Conservation (phyloP, 2,888 invertebrate genomes). For the Catocala fraxini region DNA sequence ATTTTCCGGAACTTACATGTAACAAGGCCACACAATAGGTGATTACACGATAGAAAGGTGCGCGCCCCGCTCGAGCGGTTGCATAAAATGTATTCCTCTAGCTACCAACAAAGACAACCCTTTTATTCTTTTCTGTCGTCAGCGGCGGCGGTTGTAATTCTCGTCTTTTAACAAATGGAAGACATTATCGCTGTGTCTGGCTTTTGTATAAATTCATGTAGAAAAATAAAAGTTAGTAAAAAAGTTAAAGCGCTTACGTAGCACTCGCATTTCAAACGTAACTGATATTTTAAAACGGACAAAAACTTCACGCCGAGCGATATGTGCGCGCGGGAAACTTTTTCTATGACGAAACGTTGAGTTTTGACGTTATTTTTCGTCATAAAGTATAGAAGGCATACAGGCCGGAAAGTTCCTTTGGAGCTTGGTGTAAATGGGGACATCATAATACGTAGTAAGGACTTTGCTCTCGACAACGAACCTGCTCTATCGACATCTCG, state of each 20-base stretch:
- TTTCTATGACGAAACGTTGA: conserved; percentile 54
- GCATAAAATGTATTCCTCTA: conserved; percentile 78
- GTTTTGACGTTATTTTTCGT: conserved; percentile 41
- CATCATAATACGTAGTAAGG: conserved; percentile 49
- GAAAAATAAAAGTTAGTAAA: conserved; percentile 74
- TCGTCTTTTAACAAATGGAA: conserved; percentile 69
- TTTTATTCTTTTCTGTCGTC: conserved; percentile 81
- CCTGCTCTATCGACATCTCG: conserved; percentile 67
- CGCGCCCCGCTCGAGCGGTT: conserved; percentile 63
- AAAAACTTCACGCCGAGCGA: conserved; percentile 63
- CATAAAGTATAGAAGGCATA: conserved; percentile 21
- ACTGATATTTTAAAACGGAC: conserved; percentile 67
- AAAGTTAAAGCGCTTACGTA: conserved; percentile 77
- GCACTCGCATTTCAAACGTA: conserved; percentile 72
- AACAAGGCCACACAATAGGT: conserved; percentile 63
- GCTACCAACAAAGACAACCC: conserved; percentile 77
- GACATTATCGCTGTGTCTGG: conserved; percentile 79
- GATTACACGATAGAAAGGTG: conserved; percentile 70
- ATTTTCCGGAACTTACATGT: conserved; percentile 49
- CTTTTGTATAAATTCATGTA: conserved; percentile 83
- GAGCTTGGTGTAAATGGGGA: conserved; percentile 46
- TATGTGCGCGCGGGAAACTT: conserved; percentile 55
- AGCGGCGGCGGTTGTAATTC: conserved; percentile 75
- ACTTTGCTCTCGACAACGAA: conserved; percentile 42
- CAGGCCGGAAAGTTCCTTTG: conserved; percentile 39